Evolutionary conservation across 1,140 invertebrate genomes (phyloP).

Genomic region (Tigriopus japonicus): DNA sequence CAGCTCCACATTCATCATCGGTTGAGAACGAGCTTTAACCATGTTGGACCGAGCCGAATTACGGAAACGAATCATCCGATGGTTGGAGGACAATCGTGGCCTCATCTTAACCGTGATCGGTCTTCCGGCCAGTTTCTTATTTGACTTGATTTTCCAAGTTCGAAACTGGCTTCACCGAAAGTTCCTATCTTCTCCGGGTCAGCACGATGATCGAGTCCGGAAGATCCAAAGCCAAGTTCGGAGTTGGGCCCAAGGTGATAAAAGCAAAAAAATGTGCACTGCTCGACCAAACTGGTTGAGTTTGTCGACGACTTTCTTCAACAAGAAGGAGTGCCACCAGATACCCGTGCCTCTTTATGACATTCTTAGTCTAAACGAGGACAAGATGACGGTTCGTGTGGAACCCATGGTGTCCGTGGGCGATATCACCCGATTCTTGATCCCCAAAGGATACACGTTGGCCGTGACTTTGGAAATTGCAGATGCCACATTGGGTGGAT

Average conservation of each 20-base stretch:
- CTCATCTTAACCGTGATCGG: conserved; percentile 42
- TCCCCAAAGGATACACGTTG: conserved; percentile 29
- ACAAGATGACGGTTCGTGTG: conserved; percentile 30
- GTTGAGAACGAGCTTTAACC: no score
- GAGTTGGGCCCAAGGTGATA: conserved; percentile 22
- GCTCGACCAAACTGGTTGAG: conserved; percentile 44
- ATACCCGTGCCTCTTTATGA: conserved; percentile 37
- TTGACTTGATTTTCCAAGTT: conserved; percentile 32
- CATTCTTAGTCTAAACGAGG: conserved; percentile 30
- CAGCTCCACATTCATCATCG: no score
- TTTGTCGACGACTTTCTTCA: conserved; percentile 42
- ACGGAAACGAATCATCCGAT: conserved; percentile 27
- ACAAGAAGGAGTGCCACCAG: conserved; percentile 27
- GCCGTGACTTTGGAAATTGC: conserved; percentile 36
- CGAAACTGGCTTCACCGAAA: conserved; percentile 27
- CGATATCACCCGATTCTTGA: conserved; percentile 26
- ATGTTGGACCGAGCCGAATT: background rate
- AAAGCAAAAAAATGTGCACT: conserved; percentile 38
- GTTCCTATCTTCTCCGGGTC: conserved; percentile 27
- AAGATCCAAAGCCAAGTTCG: conserved; percentile 34
- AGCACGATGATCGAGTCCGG: conserved; percentile 35
- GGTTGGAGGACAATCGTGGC: conserved; percentile 39
- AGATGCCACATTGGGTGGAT: conserved; percentile 34
- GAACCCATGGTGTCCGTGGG: conserved; percentile 34
- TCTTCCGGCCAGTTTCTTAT: conserved; percentile 41